Evolutionary conservation across 2,888 invertebrate species (phyloP), one percentile per base, ranked within the genome.

Genomic region (Cosmia trapezina): DNA sequence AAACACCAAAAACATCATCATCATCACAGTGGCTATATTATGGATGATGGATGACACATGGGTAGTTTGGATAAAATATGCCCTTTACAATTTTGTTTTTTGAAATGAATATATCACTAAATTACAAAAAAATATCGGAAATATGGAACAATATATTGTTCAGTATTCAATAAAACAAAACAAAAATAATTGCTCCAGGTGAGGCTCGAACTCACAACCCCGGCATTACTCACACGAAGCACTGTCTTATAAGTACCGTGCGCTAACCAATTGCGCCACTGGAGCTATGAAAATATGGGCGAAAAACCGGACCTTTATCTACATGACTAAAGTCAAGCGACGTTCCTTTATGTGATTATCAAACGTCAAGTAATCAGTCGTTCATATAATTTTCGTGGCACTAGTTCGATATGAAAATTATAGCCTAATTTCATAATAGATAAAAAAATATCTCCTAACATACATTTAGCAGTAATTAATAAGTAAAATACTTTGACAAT

Each of bases 231-330:
- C 98, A 98, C 94, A 95, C 98, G 43, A 70, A 75, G 97, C 97
- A 99, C 99, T 99, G 99, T 97, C 98, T 97, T 98, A 99, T 99
- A 99, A 99, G 99, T 99, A 99, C 99, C 99, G 99, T 99, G 99
- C 99, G 99, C 99, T 99, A 99, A 99, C 99, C 99, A 98, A 99
- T 99, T 99, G 99, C 99, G 99, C 99, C 99, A 99, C 99, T 98
- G 98, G 98, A 98, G 98, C 98, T 96, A 88, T 90, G 90, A 33
- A 5, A 14, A 33, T 2, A 1, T 0, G 1, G 68, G 19, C 84
- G 90, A 95, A 95, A 94, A 90, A 91, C 82, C 73, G 53, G n/a
- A 64, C 80, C 65, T 12, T 0, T 49, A 89, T 84, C 83, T 88
- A 87, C 89, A 73, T 54, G 69, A 80, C 77, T 81, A 73, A 69